These are phyloP conservation scores for Hypselothyrea guttata DNA, from an alignment of 2,888 invertebrate genomes.

Conservation along the genomic window DNA sequence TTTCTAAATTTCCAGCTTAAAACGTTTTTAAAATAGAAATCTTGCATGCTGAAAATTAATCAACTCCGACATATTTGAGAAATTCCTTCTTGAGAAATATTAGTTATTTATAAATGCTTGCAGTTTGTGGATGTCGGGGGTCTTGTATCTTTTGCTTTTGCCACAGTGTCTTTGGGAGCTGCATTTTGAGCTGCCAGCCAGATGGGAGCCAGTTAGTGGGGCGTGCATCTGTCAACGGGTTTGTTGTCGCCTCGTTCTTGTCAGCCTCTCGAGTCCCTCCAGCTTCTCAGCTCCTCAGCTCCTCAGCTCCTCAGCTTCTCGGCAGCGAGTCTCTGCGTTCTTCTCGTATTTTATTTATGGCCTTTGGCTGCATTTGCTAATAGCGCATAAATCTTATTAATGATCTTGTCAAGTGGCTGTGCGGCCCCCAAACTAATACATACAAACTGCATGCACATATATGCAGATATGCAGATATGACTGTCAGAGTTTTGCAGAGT, in stretches of 20 bases:
- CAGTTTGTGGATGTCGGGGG: background rate
- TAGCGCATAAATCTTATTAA: constrained; percentile 80
- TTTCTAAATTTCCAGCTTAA: too few species aligned
- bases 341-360: constrained; percentile 70
- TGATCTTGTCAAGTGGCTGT: constrained; percentile 79
- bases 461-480: constrained; percentile 4
- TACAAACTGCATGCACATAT: background rate
- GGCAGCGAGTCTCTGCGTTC: constrained; percentile 20
- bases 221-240: constrained; percentile 67
- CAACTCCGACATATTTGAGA: too few species aligned
- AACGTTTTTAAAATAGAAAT: too few species aligned
- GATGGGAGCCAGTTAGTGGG: constrained; percentile 54
- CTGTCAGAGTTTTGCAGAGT: constrained; percentile 19
- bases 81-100: constrained; percentile 4
- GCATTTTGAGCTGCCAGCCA: constrained; percentile 21
- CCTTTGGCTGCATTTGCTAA: constrained; percentile 76
- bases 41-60: too few species aligned
- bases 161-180: constrained; percentile 25
- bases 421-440: constrained; percentile 34
- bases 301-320: constrained; percentile 28
- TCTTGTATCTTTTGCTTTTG: constrained; percentile 29
- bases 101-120: background rate
- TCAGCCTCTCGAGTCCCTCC: constrained; percentile 18
- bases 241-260: constrained; percentile 58
- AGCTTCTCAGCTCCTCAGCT: background rate